phyloP scores from a whole-genome alignment of 1,140 invertebrate genomes.

The Drosophila insularis region DNA sequence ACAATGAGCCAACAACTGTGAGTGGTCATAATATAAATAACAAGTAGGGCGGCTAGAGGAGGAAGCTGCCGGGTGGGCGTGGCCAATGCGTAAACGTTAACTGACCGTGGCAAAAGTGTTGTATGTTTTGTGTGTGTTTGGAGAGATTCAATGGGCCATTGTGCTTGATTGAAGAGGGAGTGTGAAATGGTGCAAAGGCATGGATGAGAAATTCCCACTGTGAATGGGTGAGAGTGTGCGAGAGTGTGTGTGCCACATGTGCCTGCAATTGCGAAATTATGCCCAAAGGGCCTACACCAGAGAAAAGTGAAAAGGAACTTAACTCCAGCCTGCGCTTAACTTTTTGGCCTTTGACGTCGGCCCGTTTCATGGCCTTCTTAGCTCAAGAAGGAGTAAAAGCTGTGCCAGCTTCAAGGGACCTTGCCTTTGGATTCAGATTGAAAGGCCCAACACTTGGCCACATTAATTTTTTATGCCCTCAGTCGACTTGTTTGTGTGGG shows the following conservation, averaged over 20 bases:
- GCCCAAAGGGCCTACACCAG: conserved; percentile 53
- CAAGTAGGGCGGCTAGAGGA: conserved; percentile 53
- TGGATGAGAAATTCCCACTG: conserved; percentile 24
- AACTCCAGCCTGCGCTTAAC: conserved; percentile 42
- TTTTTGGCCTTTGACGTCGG: conserved; percentile 56
- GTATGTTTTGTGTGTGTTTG: conserved; percentile 36
- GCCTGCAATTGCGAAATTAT: conserved; percentile 73
- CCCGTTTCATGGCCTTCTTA: neutral
- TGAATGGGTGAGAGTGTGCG: neutral
- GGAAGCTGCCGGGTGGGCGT: conserved; percentile 43
- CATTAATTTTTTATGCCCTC: conserved; percentile 65
- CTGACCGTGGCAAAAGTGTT: conserved; percentile 65
- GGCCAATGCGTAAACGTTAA: conserved; percentile 52
- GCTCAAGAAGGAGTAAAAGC: neutral
- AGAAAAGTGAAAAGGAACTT: conserved; percentile 49
- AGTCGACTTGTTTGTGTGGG: conserved; percentile 2
- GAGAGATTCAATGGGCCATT: conserved; percentile 52
- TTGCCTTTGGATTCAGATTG: conserved; percentile 29
- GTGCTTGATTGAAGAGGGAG: conserved; percentile 64
- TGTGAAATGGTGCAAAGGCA: conserved; percentile 33
- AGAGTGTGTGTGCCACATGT: conserved; percentile 56
- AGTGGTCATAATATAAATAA: conserved; percentile 80
- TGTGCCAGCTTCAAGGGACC: conserved; percentile 12
- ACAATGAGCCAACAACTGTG: conserved; percentile 77
- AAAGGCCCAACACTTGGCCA: conserved; percentile 29